Base-by-base conservation (phyloP, 2,113 vertebrate genomes). In the Morone saxatilis region DNA sequence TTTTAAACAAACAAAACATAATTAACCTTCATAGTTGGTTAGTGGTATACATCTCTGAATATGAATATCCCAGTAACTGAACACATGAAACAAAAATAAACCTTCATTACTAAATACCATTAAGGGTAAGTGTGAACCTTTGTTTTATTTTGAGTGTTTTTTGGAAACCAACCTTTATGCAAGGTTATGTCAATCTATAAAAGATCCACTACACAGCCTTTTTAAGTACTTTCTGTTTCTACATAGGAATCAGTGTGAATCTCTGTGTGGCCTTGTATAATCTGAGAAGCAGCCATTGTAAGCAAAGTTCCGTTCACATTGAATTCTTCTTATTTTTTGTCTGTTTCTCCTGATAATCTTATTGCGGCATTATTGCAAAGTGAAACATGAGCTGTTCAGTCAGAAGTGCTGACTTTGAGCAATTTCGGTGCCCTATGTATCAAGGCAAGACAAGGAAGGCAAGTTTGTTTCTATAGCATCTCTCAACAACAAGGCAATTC, bases 341-440 rank as follows among this genome's bases (percentile, higher is more conserved):
- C 65, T 17, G 10, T 77, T 80, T 66, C 48, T 71, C 19, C 19
- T 67, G 40, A 72, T 78, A 87, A 62, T 72, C 56, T 66, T 3
- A 53, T 76, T 78, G 72, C 65, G 65, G 45, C 10, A 7, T 82
- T 65, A 78, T 78, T 78, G 66, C 51, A 70, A 77, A 77, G 51
- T 69, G 57, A 86, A 79, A 84, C 25, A 60, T 20, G 48, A 74
- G 63, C 72, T 68, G 79, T 80, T 82, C 69, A 65, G 22, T 61
- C 68, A 68, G 53, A 89, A 76, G 38, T 74, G 81, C 84, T 88
- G 89, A 88, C 81, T 62, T 48, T 25, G 40, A 80, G 47, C 20
- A 5, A 68, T 80, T 76, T 75, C 60, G 16, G 16, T 56, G 83
- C 81, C 38, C 41, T 22, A 11, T 36, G 25, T 31, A 17, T 31